These are phyloP conservation scores for Raja brachyura DNA, from an alignment of 2,113 vertebrate genomes.

Conservation along the genomic window DNA sequence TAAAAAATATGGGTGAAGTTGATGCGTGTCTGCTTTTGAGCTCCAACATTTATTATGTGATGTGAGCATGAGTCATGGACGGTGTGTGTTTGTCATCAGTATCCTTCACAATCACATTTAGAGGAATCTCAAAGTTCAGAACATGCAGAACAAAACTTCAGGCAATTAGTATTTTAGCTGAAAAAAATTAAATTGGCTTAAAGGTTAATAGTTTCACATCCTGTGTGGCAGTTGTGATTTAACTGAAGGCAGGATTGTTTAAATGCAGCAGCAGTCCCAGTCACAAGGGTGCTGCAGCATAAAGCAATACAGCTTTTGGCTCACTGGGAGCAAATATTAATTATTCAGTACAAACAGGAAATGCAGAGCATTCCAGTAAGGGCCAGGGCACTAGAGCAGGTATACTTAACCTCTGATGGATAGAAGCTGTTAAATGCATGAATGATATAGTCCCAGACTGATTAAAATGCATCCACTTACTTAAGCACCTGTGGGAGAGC, in stretches of 20 bases:
- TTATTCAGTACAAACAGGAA: constrained; percentile 33
- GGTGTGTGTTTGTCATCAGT: neutral
- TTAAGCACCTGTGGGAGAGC: neutral
- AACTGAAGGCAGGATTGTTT: neutral
- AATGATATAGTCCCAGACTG: neutral
- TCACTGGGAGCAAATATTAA: constrained; percentile 23
- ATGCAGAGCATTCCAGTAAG: constrained; percentile 20
- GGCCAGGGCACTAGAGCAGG: neutral
- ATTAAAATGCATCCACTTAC: neutral
- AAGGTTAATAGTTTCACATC: neutral
- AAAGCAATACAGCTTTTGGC: neutral
- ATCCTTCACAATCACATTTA: neutral
- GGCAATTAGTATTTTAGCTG: neutral
- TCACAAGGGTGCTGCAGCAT: neutral
- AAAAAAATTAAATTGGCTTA: neutral
- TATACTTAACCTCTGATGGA: constrained; percentile 2
- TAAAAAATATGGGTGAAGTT: too few relatives aligned
- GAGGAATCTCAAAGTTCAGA: neutral
- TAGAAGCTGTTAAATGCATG: neutral
- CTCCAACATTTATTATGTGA: neutral
- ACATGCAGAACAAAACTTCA: neutral
- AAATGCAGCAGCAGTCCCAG: neutral
- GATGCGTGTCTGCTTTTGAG: too few relatives aligned
- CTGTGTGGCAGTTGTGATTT: neutral
- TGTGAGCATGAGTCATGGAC: neutral